A percentile compares a stretch with the other conserved stretches of the same genome.
Evolutionary conservation across 2,888 invertebrate species (phyloP).

Genomic region (Willowsia nigromaculata): DNA sequence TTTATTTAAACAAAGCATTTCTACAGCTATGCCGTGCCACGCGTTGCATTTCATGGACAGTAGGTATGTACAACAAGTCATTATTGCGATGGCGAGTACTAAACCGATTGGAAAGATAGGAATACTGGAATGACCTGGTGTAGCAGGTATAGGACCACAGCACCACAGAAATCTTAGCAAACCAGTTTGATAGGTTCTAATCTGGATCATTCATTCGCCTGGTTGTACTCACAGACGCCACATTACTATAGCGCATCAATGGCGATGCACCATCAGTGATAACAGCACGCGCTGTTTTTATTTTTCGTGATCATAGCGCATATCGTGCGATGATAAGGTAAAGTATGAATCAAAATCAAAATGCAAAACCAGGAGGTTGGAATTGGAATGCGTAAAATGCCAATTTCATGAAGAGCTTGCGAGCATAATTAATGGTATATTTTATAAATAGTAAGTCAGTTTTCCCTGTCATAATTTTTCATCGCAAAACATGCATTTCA

Average conservation of each 20-base stretch:
- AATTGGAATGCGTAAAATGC: no score
- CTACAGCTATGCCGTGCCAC: no score
- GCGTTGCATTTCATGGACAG: neutral
- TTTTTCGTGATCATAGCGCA: neutral
- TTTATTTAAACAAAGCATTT: no score
- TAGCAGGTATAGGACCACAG: neutral
- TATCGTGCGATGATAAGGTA: neutral
- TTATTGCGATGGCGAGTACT: neutral
- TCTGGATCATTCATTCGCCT: neutral
- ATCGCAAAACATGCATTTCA: no score
- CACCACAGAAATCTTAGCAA: no score
- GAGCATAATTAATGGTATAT: no score
- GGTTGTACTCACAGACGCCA: neutral
- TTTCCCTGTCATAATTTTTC: no score
- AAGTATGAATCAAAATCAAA: no score
- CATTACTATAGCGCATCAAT: neutral
- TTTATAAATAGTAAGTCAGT: no score
- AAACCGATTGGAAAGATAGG: neutral
- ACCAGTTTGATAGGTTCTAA: neutral
- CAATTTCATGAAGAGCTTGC: no score
- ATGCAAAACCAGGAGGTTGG: no score
- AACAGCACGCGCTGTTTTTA: neutral
- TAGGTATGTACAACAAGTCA: neutral
- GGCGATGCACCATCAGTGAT: neutral
- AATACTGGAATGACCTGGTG: neutral